Conservation (phyloP, 92 coral and sea anemone genomes). For the Zoanthus sansibaricus region DNA sequence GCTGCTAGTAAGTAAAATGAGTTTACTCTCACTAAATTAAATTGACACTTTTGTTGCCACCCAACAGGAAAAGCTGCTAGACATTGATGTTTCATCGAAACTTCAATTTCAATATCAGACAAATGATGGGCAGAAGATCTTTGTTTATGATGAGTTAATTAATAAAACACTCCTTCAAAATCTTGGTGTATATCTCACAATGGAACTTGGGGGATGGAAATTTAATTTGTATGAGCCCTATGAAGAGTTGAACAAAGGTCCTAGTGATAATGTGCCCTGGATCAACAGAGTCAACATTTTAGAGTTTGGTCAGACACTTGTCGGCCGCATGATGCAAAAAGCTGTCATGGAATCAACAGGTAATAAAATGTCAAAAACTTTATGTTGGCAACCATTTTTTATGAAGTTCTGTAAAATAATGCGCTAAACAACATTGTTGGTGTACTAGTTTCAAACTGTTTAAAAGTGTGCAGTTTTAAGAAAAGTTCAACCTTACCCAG, state of each 20-base stretch:
- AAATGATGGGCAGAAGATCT: constrained; percentile 70
- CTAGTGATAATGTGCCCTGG: constrained; percentile 91
- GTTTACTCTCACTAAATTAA: too few species aligned
- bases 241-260: constrained; percentile 75
- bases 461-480: too few species aligned
- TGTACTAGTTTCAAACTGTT: too few species aligned
- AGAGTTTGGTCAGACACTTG: constrained; percentile 69
- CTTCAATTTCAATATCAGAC: constrained; percentile 73
- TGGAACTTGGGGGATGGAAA: constrained; percentile 86
- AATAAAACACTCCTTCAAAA: constrained; percentile 43
- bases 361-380: background rate
- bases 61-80: constrained; percentile 60
- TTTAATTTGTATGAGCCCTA: constrained; percentile 83
- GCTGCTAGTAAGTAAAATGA: too few species aligned
- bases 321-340: constrained; percentile 78
- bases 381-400: background rate
- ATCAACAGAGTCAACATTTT: constrained; percentile 75
- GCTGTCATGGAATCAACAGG: constrained; percentile 83
- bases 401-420: background rate
- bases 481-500: too few species aligned
- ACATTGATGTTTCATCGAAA: constrained; percentile 70
- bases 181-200: constrained; percentile 56
- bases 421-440: too few species aligned
- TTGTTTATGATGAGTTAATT: constrained; percentile 75
- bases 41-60: too few species aligned